These are phyloP conservation scores for Indicator indicator DNA, from an alignment of 2,113 vertebrate species.

Conservation along the genomic window DNA sequence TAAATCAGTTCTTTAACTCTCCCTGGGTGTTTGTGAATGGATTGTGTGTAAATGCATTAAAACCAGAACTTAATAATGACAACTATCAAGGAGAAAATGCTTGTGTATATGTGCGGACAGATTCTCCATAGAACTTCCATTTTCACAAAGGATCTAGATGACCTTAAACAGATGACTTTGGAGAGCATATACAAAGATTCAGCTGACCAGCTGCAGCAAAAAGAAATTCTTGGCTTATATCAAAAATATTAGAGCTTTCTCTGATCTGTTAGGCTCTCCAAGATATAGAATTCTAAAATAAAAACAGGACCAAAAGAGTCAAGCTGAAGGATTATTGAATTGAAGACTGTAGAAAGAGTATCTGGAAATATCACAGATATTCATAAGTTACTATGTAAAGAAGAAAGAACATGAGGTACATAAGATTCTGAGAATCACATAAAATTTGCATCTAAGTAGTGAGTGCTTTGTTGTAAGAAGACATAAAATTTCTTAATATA, in stretches of 20 bases:
- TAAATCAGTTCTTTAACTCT: not conserved
- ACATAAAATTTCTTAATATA: not conserved
- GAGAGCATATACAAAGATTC: accelerated
- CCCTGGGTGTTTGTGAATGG: too few species aligned
- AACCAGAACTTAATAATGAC: not conserved
- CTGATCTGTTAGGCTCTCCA: accelerated
- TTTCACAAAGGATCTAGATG: not conserved
- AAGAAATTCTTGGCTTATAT: not conserved
- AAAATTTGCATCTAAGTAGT: not conserved
- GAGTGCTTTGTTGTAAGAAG: not conserved
- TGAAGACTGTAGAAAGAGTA: not conserved
- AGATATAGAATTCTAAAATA: not conserved
- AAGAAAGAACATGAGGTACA: not conserved
- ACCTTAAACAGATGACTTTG: not conserved
- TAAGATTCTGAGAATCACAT: not conserved
- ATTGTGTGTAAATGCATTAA: not conserved
- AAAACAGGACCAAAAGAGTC: not conserved
- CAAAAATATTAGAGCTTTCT: not conserved
- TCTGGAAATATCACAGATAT: not conserved
- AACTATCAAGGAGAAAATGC: not conserved
- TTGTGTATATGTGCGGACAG: accelerated
- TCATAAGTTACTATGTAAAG: not conserved
- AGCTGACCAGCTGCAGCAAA: not conserved
- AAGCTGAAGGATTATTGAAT: not conserved
- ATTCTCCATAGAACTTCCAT: not conserved